These are phyloP conservation scores for Nansenia antarctica DNA, from an alignment of 2,113 vertebrate genomes.

Conservation along the genomic window DNA sequence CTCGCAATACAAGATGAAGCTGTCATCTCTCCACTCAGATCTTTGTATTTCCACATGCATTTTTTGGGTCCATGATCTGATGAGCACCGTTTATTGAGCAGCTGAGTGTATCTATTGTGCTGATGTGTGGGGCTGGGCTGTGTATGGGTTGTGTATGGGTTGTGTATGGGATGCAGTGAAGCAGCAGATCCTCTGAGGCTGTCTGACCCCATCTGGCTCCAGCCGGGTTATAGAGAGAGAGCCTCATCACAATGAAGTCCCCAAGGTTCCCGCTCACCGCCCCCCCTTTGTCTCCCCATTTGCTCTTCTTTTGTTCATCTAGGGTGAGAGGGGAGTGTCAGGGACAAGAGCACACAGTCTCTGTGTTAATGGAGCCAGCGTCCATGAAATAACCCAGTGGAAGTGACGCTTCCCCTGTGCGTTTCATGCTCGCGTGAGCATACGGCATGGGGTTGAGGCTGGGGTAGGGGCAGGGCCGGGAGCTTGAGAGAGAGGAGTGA, in stretches of 20 bases:
- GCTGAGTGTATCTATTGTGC: not conserved
- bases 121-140: not conserved
- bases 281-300: constrained; percentile 58
- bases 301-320: constrained; percentile 67
- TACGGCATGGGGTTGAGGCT: constrained; percentile 39
- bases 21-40: not conserved
- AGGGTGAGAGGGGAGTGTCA: constrained; percentile 15
- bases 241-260: constrained; percentile 68
- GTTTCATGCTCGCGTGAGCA: constrained; percentile 65
- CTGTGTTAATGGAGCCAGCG: constrained; percentile 57
- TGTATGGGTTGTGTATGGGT: constrained; percentile 6
- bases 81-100: constrained; percentile 21
- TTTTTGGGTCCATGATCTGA: constrained; percentile 15
- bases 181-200: constrained; percentile 61
- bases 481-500: constrained; percentile 37
- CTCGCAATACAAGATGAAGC: constrained; percentile 33
- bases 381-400: constrained; percentile 64
- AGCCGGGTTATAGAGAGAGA: constrained; percentile 48
- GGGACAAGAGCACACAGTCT: constrained; percentile 21
- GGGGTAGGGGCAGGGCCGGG: constrained; percentile 40
- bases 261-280: constrained; percentile 43
- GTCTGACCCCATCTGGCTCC: constrained; percentile 72
- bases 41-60: constrained; percentile 8
- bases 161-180: constrained; percentile 37
- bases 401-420: constrained; percentile 65